Conservation (phyloP, 2,888 invertebrate genomes). For the Sinhomidia bicolor region DNA sequence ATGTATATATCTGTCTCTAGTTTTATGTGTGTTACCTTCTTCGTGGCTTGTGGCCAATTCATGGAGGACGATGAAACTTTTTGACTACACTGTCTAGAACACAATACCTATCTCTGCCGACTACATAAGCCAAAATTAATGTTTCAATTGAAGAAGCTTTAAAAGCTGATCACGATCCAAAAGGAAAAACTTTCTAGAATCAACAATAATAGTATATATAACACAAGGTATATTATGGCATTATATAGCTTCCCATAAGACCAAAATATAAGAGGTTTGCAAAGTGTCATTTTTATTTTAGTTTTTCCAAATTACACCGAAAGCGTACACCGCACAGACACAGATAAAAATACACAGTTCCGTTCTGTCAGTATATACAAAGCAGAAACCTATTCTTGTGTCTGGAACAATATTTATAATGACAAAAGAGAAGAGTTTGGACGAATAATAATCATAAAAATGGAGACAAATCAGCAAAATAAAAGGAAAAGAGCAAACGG, state of each 20-base stretch:
- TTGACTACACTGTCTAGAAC: background rate
- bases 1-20: background rate
- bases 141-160: constrained; percentile 38
- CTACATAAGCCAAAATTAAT: background rate
- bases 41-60: background rate
- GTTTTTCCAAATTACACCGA: background rate
- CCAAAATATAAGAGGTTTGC: too few species aligned
- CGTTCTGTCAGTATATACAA: too few species aligned
- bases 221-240: too few species aligned
- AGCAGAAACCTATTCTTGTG: too few species aligned
- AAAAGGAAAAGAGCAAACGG: background rate
- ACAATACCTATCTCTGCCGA: background rate
- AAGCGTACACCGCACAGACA: background rate
- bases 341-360: background rate
- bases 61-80: background rate
- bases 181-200: constrained; percentile 30
- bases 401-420: background rate
- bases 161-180: constrained; percentile 29
- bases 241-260: too few species aligned
- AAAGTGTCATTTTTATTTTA: background rate
- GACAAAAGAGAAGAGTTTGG: background rate
- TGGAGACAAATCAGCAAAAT: constrained; percentile 19
- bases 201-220: too few species aligned
- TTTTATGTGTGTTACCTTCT: too few species aligned
- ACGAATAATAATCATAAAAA: constrained; percentile 48